Conservation (phyloP, 2,797 vertebrate genomes). For the Anomalospiza imberbis region DNA sequence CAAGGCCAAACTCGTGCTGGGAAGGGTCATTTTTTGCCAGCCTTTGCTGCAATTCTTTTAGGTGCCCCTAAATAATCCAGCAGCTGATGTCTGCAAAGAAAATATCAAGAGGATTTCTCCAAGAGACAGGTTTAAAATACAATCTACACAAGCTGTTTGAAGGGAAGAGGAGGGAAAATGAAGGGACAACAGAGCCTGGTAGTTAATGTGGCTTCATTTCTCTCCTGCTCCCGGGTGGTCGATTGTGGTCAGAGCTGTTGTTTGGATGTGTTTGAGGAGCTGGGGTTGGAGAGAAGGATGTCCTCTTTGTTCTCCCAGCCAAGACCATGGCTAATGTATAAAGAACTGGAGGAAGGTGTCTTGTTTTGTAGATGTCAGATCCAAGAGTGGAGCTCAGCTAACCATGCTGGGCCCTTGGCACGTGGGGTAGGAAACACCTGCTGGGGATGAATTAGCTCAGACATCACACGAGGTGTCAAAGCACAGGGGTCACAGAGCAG, state of each 20-base stretch:
- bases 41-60: background rate
- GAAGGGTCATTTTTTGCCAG: background rate
- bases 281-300: background rate
- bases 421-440: background rate
- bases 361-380: background rate
- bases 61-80: background rate
- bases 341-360: background rate
- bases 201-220: background rate
- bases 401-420: background rate
- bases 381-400: background rate
- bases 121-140: background rate
- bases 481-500: background rate
- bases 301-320: slow-evolving; percentile 34
- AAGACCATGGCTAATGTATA: background rate
- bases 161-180: background rate
- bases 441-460: background rate
- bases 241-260: background rate
- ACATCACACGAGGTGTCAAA: background rate
- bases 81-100: background rate
- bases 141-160: background rate
- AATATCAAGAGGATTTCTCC: background rate
- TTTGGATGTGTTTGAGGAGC: background rate
- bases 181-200: background rate
- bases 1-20: background rate
- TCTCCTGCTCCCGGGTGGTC: background rate